phyloP scores from a whole-genome alignment of 2,797 vertebrate genomes.

The Arnoldichthys spilopterus region DNA sequence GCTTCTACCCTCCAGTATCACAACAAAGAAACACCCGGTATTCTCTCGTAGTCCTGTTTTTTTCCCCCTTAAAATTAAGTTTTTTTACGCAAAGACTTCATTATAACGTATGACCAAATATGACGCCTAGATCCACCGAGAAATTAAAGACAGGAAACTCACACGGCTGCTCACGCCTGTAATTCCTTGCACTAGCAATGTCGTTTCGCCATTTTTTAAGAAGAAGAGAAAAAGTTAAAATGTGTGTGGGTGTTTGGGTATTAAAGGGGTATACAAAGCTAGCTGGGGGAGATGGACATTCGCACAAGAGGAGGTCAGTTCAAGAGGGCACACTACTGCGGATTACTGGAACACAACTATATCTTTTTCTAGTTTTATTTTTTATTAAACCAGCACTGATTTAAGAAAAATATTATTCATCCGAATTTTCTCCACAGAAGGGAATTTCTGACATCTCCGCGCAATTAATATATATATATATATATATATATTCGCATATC shows the following conservation, averaged over 20 bases:
- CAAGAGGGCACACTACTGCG: slow-evolving; percentile 42
- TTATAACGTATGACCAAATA: slow-evolving; percentile 14
- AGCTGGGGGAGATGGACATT: slow-evolving; percentile 61
- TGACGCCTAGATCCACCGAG: neutral
- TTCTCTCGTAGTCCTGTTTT: slow-evolving; percentile 58
- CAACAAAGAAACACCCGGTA: slow-evolving; percentile 64
- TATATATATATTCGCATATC: slow-evolving; percentile 13
- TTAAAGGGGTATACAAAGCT: slow-evolving; percentile 67
- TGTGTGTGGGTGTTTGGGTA: slow-evolving; percentile 86
- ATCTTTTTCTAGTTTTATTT: slow-evolving; percentile 21
- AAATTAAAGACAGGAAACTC: neutral
- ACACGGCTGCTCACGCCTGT: slow-evolving; percentile 14
- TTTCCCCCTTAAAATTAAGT: neutral
- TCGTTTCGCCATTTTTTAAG: slow-evolving; percentile 64
- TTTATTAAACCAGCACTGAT: neutral
- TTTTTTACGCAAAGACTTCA: slow-evolving; percentile 38
- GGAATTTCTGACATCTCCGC: neutral
- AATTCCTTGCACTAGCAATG: slow-evolving; percentile 58
- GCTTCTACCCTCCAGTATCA: slow-evolving; percentile 62
- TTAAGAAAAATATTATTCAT: neutral
- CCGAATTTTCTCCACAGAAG: neutral
- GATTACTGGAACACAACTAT: slow-evolving; percentile 27
- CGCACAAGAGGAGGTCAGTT: slow-evolving; percentile 39
- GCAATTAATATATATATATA: slow-evolving; percentile 7
- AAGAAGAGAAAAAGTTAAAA: slow-evolving; percentile 44